These are phyloP conservation scores for Magallana gigas DNA, from an alignment of 1,140 invertebrate species.

Conservation along the genomic window DNA sequence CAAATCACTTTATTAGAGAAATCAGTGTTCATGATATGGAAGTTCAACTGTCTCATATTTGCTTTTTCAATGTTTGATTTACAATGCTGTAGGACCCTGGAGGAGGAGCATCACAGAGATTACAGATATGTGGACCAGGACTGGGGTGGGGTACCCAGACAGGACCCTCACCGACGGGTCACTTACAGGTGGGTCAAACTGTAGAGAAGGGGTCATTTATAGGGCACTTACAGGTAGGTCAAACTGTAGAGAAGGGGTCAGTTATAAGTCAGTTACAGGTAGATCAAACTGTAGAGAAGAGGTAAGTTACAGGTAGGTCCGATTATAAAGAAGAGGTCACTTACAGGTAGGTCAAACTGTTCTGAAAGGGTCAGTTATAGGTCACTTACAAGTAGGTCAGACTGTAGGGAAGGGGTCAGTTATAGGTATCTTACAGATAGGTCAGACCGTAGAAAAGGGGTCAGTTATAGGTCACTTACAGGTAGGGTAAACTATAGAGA, in stretches of 20 bases:
- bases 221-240: not conserved
- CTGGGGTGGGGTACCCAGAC: not conserved
- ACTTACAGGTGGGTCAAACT: not conserved
- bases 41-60: no score
- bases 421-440: not conserved
- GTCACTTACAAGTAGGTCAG: no score
- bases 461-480: not conserved
- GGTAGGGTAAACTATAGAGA: not conserved
- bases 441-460: not conserved
- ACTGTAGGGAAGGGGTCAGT: no score
- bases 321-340: not conserved
- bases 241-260: not conserved
- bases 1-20: no score
- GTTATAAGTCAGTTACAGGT: not conserved
- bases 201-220: not conserved
- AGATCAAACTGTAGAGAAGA: not conserved
- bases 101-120: not conserved
- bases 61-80: no score
- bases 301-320: no score
- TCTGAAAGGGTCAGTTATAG: no score
- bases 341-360: not conserved
- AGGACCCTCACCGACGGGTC: constrained; percentile 7
- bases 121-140: not conserved
- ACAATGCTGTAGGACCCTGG: not conserved
- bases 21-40: no score